Evolutionary conservation across 2,113 vertebrate genomes (phyloP).

Genomic region (Condylura cristata): DNA sequence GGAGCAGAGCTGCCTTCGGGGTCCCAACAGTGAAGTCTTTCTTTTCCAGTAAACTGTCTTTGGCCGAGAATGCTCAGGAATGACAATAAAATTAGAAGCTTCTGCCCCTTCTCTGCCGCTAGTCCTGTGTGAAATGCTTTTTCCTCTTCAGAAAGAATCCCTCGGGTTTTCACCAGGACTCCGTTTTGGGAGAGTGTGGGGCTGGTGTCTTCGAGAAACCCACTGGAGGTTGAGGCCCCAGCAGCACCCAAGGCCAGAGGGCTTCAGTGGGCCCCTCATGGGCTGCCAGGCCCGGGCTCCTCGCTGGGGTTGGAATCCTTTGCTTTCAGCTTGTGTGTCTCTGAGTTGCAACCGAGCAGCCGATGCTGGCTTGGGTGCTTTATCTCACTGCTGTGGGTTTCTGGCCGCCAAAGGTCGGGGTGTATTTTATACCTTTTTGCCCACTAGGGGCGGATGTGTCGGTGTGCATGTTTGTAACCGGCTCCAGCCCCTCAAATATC

Average conservation of each 20-base stretch:
- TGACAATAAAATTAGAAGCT: not conserved
- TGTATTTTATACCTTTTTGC: not conserved
- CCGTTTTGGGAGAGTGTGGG: not conserved
- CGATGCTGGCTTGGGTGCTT: not conserved
- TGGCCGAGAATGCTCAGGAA: not conserved
- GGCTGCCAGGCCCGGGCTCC: not conserved
- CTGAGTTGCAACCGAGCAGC: not conserved
- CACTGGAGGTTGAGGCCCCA: not conserved
- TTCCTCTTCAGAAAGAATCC: not conserved
- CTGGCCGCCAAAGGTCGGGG: not conserved
- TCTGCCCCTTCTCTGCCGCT: not conserved
- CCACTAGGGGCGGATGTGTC: not conserved
- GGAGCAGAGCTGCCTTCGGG: too few species aligned
- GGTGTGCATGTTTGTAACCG: not conserved
- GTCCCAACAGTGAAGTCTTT: not conserved
- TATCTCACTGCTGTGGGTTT: not conserved
- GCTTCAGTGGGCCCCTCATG: not conserved
- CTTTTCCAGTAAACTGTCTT: not conserved
- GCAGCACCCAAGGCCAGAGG: not conserved
- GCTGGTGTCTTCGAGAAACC: not conserved
- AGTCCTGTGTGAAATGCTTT: not conserved
- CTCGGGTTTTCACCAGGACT: not conserved
- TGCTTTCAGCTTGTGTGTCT: not conserved
- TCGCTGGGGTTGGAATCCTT: not conserved
- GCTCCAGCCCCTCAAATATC: not conserved